Evolutionary conservation across 2,113 vertebrate genomes (phyloP).

Genomic region (Sprattus sprattus): DNA sequence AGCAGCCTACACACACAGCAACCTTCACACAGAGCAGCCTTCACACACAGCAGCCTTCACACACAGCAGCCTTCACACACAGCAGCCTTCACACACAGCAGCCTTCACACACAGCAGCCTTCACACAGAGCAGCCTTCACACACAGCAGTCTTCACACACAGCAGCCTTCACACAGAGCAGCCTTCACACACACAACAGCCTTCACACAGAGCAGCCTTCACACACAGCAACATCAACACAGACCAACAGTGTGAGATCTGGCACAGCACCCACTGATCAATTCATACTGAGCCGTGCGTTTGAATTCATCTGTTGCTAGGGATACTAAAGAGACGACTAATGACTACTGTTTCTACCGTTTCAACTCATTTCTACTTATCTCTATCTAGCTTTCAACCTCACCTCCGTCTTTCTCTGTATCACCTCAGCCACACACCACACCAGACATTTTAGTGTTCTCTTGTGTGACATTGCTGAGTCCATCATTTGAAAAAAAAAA

Average conservation of each 20-base stretch:
- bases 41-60: neutral
- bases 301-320: neutral
- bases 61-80: neutral
- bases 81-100: too few relatives aligned
- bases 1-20: neutral
- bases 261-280: neutral
- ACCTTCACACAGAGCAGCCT: neutral
- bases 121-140: neutral
- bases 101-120: neutral
- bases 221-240: neutral
- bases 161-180: neutral
- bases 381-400: neutral
- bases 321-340: neutral
- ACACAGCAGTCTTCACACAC: neutral
- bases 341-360: neutral
- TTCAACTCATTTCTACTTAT: neutral
- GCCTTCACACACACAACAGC: too few relatives aligned
- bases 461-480: conserved; percentile 83
- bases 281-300: neutral
- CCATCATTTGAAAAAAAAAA: conserved; percentile 23
- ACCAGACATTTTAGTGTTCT: conserved; percentile 26
- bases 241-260: neutral
- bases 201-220: too few relatives aligned
- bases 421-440: conserved; percentile 22
- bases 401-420: conserved; percentile 64